Percentiles rank a stretch among this genome's conserved stretches.
Evolutionary conservation across 2,113 vertebrate species (phyloP).

Genomic region (Cyprinodon tularosa): DNA sequence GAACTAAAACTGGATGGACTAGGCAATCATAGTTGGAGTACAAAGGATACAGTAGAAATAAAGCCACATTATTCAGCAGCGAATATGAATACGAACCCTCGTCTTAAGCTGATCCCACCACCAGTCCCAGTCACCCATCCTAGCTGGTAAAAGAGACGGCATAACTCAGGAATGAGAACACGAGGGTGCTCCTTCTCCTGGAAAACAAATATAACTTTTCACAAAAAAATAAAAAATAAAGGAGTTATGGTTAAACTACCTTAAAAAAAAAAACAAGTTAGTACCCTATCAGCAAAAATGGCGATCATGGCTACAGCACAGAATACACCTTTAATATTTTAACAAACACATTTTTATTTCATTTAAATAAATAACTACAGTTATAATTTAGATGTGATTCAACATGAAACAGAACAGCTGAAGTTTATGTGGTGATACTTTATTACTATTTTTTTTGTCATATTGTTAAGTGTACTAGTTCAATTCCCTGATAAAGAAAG

Average conservation of each 20-base stretch:
- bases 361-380: not conserved
- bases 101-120: conserved; percentile 92
- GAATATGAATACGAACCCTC: conserved; percentile 80
- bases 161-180: conserved; percentile 92
- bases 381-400: not conserved
- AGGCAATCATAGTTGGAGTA: not conserved
- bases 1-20: not conserved
- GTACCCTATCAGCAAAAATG: not conserved
- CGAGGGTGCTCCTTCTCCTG: conserved; percentile 91
- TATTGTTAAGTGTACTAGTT: too few species aligned
- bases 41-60: not conserved
- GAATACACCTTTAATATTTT: not conserved
- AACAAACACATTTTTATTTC: not conserved
- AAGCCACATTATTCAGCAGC: not conserved
- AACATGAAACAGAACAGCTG: not conserved
- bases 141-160: conserved; percentile 91
- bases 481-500: too few species aligned
- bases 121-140: conserved; percentile 97
- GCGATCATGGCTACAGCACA: not conserved
- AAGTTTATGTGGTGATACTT: not conserved
- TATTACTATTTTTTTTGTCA: not conserved
- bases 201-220: not conserved
- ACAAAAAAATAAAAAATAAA: too few species aligned
- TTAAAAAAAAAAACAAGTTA: too few species aligned
- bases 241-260: not conserved